phyloP scores from a whole-genome alignment of 2,797 vertebrate species.

The Knipowitschia caucasica region DNA sequence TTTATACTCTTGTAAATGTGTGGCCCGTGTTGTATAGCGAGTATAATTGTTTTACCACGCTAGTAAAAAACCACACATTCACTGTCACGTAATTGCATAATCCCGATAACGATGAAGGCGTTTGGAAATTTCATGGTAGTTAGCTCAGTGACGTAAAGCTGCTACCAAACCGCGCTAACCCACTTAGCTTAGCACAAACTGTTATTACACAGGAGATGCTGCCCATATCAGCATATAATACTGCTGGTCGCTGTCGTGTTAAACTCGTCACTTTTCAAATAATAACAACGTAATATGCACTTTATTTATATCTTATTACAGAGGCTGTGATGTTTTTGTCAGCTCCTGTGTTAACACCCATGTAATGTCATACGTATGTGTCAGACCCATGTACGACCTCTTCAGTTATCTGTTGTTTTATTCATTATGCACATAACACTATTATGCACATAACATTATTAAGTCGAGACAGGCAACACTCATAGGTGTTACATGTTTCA shows the following conservation, averaged over 20 bases:
- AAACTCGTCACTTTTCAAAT: not conserved
- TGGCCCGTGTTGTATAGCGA: not conserved
- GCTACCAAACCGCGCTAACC: conserved; percentile 23
- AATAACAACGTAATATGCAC: not conserved
- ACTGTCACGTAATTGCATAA: conserved; percentile 6
- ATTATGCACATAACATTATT: too few species aligned
- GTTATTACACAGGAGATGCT: not conserved
- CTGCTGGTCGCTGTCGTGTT: not conserved
- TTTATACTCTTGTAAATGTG: not conserved
- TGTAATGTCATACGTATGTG: too few species aligned
- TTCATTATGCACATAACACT: too few species aligned
- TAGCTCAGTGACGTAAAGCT: conserved; percentile 29
- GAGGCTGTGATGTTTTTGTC: not conserved
- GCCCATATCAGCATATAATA: not conserved
- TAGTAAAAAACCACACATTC: too few species aligned
- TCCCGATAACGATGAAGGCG: not conserved
- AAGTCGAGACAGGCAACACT: too few species aligned
- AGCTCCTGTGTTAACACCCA: too few species aligned
- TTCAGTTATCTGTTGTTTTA: too few species aligned
- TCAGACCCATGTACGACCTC: too few species aligned
- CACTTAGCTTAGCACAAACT: conserved; percentile 51
- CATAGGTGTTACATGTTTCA: too few species aligned
- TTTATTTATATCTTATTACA: not conserved
- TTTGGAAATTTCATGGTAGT: conserved; percentile 20
- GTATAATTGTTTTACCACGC: not conserved